phyloP scores from a whole-genome alignment of 2,113 vertebrate species.

The Galeopterus variegatus region DNA sequence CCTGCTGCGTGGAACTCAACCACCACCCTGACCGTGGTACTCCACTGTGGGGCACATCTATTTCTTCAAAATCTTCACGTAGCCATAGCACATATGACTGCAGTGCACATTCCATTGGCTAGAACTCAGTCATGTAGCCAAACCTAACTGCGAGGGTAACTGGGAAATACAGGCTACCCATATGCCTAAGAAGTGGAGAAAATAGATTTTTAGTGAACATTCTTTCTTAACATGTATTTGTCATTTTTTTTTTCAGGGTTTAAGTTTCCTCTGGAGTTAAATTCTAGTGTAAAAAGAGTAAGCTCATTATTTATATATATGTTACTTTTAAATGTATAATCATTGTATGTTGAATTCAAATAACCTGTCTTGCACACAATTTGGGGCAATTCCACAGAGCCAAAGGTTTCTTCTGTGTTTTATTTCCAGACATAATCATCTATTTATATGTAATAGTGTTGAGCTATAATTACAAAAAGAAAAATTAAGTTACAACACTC shows the following conservation, averaged over 20 bases:
- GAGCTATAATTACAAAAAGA: not conserved
- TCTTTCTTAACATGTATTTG: not conserved
- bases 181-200: not conserved
- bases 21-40: not conserved
- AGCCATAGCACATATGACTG: not conserved
- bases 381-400: not conserved
- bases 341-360: not conserved
- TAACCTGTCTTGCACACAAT: not conserved
- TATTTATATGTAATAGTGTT: not conserved
- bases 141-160: not conserved
- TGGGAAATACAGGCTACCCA: not conserved
- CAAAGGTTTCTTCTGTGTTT: not conserved
- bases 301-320: not conserved
- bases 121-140: not conserved
- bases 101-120: not conserved
- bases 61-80: not conserved
- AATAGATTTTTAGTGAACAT: not conserved
- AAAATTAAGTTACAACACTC: not conserved
- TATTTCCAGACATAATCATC: not conserved
- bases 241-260: not conserved
- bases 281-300: not conserved
- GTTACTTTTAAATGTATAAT: constrained; percentile 26
- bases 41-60: not conserved
- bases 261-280: not conserved
- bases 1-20: not conserved